Evolutionary conservation across 92 coral and sea anemone species (phyloP).

Genomic region (Umimayanthus kanabou): DNA sequence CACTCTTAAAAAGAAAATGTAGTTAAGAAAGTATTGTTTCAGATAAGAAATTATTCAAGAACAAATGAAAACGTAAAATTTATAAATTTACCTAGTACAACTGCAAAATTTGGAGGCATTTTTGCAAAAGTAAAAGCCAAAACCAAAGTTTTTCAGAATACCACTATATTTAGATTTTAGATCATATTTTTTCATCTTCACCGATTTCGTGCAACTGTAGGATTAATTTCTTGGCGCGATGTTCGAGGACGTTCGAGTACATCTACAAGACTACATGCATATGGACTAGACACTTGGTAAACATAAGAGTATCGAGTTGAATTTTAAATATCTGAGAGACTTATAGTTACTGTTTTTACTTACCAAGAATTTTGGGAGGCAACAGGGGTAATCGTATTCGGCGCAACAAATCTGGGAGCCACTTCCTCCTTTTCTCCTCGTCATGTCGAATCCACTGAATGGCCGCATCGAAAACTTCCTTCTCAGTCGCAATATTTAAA

Average conservation of each 20-base stretch:
- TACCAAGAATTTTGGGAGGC: constrained; percentile 94
- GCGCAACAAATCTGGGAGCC: constrained; percentile 75
- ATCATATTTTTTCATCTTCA: neutral
- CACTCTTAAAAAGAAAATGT: neutral
- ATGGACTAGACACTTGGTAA: neutral
- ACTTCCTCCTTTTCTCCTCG: constrained; percentile 56
- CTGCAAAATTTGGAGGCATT: too few relatives aligned
- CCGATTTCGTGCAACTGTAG: neutral
- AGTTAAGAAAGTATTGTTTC: too few relatives aligned
- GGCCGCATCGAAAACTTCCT: constrained; percentile 90
- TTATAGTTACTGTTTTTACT: constrained; percentile 8
- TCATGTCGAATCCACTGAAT: constrained; percentile 84
- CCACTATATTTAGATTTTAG: too few relatives aligned
- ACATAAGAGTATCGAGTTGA: neutral
- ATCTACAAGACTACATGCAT: too few relatives aligned
- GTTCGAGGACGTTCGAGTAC: neutral
- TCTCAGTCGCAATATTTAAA: constrained; percentile 82
- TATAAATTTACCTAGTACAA: too few relatives aligned
- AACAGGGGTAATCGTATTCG: constrained; percentile 82
- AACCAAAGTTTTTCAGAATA: neutral
- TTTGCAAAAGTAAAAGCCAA: too few relatives aligned
- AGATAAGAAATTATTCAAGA: too few relatives aligned
- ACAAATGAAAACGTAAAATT: too few relatives aligned
- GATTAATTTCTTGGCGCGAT: neutral
- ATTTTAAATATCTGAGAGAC: neutral